These are phyloP conservation scores for Polymixis flavicincta DNA, from an alignment of 2,888 invertebrate genomes.

Conservation along the genomic window DNA sequence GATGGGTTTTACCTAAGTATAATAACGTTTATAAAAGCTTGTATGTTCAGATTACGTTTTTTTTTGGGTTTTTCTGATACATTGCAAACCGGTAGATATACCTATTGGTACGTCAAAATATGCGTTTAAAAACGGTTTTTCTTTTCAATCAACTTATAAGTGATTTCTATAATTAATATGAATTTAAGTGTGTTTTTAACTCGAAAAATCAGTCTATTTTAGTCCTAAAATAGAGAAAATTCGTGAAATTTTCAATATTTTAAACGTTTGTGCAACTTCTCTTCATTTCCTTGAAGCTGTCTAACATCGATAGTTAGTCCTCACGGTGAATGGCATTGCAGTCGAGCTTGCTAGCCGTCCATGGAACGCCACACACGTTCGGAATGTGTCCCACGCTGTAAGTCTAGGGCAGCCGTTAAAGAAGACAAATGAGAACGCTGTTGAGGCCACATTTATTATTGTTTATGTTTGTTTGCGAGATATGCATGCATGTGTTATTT, in stretches of 20 bases:
- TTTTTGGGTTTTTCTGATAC: not conserved
- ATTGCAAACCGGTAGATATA: not conserved
- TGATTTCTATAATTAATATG: not conserved
- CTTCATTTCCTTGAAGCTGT: not conserved
- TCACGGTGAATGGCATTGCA: conserved; percentile 35
- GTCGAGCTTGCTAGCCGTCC: conserved; percentile 15
- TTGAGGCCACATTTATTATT: conserved; percentile 40
- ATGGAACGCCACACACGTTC: conserved; percentile 50
- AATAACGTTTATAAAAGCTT: not conserved
- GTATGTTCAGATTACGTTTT: not conserved
- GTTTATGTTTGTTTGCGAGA: conserved; percentile 32
- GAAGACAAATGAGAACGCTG: conserved; percentile 47
- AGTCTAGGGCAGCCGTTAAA: conserved; percentile 45
- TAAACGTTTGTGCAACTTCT: too few species aligned
- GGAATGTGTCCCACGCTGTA: conserved; percentile 60
- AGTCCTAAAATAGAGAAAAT: not conserved
- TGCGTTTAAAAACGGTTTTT: not conserved
- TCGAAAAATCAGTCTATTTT: too few species aligned
- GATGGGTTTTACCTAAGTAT: not conserved
- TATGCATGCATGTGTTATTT: conserved; percentile 30
- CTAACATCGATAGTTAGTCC: not conserved
- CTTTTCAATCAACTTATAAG: not conserved
- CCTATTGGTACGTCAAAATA: not conserved
- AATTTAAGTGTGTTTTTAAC: not conserved
- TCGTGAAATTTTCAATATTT: not conserved